A percentile compares a stretch with the other conserved stretches of the same genome.
Conservation (phyloP, 92 coral and sea anemone species). For the Heliopora coerulea region DNA sequence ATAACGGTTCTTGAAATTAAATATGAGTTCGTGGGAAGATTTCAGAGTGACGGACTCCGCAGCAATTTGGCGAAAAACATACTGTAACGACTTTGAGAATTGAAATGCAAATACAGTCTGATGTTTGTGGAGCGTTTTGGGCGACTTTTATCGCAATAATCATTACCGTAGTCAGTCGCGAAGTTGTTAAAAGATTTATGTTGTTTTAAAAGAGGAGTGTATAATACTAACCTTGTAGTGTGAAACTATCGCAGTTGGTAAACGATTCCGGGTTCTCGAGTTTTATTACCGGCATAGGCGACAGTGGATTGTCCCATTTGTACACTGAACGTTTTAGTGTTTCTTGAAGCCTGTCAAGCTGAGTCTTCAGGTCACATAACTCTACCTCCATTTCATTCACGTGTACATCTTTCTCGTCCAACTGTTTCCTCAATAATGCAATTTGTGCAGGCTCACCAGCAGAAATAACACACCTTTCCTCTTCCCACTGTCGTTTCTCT, state of each 20-base stretch:
- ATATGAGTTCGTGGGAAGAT: no score
- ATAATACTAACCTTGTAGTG: not conserved
- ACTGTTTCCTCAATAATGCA: constrained; percentile 56
- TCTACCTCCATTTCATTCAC: constrained; percentile 72
- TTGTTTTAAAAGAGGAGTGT: not conserved
- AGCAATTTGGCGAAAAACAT: not conserved
- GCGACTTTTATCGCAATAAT: not conserved
- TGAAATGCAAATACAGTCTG: not conserved
- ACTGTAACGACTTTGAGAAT: not conserved
- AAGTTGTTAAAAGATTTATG: not conserved
- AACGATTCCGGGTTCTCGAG: not conserved
- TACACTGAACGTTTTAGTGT: constrained; percentile 38
- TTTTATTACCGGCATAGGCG: not conserved
- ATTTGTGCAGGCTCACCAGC: constrained; percentile 59
- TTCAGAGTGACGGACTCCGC: not conserved
- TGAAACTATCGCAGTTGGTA: not conserved
- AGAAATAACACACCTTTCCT: constrained; percentile 34
- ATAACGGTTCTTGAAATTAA: no score
- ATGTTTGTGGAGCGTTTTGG: not conserved
- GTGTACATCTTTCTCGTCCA: constrained; percentile 74
- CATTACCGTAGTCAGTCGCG: not conserved
- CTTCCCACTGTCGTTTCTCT: constrained; percentile 59
- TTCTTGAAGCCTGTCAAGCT: constrained; percentile 52
- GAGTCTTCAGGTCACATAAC: constrained; percentile 66
- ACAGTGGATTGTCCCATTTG: constrained; percentile 21